phyloP scores from a whole-genome alignment of 1,140 invertebrate genomes.

The Delia radicum region DNA sequence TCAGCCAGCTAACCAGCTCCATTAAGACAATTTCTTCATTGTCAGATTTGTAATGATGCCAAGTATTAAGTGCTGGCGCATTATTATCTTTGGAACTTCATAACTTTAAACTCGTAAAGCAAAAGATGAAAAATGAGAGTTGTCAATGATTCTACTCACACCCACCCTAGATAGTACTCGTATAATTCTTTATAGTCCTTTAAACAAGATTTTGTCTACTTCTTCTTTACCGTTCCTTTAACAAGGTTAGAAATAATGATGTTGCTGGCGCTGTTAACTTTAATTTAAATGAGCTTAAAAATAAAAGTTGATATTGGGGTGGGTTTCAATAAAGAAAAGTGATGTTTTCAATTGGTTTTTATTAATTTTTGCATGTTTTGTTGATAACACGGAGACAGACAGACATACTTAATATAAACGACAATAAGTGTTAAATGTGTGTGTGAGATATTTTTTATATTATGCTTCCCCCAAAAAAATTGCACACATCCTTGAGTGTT shows the following conservation, averaged over 20 bases:
- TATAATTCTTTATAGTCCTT: background rate
- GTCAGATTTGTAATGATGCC: constrained; percentile 48
- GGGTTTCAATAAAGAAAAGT: constrained; percentile 8
- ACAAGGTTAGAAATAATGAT: constrained; percentile 15
- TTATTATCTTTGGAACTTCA: constrained; percentile 54
- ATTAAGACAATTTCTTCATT: constrained; percentile 13
- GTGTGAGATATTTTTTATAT: constrained; percentile 21
- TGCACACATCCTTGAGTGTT: too few relatives aligned
- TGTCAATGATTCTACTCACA: background rate
- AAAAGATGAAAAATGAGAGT: constrained; percentile 18
- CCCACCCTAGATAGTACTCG: too few relatives aligned
- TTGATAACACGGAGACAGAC: background rate
- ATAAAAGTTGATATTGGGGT: background rate
- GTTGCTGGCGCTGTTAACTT: constrained; percentile 13
- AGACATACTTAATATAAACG: background rate
- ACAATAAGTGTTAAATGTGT: constrained; percentile 22
- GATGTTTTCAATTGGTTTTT: constrained; percentile 13
- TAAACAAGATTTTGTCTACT: background rate
- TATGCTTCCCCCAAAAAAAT: background rate
- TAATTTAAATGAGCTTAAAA: constrained; percentile 17
- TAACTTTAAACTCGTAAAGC: constrained; percentile 38
- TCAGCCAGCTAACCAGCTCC: background rate
- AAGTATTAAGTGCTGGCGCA: constrained; percentile 51
- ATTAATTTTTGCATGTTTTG: background rate
- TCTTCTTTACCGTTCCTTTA: background rate